Percentiles rank a stretch among this genome's conserved stretches.
These are phyloP conservation scores for Dasysyrphus albostriatus DNA, from an alignment of 2,888 invertebrate species.

Conservation along the genomic window DNA sequence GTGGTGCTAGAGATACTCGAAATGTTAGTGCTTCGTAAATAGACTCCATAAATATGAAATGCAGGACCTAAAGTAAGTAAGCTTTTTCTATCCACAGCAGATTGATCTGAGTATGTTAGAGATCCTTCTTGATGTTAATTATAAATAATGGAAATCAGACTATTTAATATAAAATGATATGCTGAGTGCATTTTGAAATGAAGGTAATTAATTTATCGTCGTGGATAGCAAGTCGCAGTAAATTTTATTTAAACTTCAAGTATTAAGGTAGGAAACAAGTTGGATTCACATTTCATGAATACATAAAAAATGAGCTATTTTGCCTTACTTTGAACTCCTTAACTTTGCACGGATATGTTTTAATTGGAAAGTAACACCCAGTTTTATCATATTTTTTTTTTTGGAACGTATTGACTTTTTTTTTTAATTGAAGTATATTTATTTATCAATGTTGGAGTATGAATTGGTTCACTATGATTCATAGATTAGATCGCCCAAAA, in stretches of 20 bases:
- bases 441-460: too few relatives aligned
- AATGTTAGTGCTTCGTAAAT: constrained; percentile 48
- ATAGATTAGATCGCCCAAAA: too few relatives aligned
- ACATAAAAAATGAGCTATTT: too few relatives aligned
- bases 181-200: constrained; percentile 20
- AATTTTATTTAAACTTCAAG: constrained; percentile 1
- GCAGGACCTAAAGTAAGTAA: neutral
- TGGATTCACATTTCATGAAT: too few relatives aligned
- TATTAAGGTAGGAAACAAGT: too few relatives aligned
- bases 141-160: constrained; percentile 45
- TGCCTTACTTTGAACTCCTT: too few relatives aligned
- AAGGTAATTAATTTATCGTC: constrained; percentile 7
- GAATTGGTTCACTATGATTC: too few relatives aligned
- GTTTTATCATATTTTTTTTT: too few relatives aligned
- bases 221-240: neutral
- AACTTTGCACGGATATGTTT: too few relatives aligned
- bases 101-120: constrained; percentile 19
- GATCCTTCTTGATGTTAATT: constrained; percentile 25
- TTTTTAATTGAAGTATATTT: too few relatives aligned
- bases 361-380: too few relatives aligned
- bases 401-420: too few relatives aligned
- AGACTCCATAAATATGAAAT: constrained; percentile 44
- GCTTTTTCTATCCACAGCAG: neutral
- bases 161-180: constrained; percentile 42
- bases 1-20: constrained; percentile 38